Base-by-base conservation (phyloP, 2,113 vertebrate genomes). In the Empidonax alnorum region DNA sequence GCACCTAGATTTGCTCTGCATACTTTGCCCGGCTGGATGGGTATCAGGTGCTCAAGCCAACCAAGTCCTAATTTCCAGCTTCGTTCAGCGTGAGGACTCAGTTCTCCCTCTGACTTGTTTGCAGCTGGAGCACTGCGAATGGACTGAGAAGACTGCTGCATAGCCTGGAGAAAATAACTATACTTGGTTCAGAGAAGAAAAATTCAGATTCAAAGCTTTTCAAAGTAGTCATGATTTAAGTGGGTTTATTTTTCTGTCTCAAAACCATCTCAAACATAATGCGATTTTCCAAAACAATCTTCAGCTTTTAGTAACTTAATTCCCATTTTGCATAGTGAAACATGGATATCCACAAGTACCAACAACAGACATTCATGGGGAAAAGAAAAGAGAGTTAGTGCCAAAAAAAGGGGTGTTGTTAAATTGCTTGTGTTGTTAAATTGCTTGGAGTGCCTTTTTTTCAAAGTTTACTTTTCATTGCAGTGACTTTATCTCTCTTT, bases 11-110 rank as follows among this genome's bases (percentile, higher is more conserved):
- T 1, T 83, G 6, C 8, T 79, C 12, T 28, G 30, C 12, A 14
- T 1, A 1, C 3, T 68, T 78, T 37, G 10, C 17, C 44, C 59
- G 28, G 3, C 8, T 55, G n/a, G 14, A 15, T 12, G 12, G 8
- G 4, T 49, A 53, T 18, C 44, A 76, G 9, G 3, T n/a, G 5
- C n/a, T 76, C 11, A 59, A 59, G 27, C 2, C 23, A 47, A 13
- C 9, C 22, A 50, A 55, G 28, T 42, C 23, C 41, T 22, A 10
- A 1, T 37, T 87, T 41, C 37, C 35, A 59, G 12, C 22, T 78
- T 31, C 0, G 0, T 31, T 84, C 25, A 14, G 8, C 5, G 4
- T 3, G 8, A 82, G 24, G 28, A 71, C 16, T 27, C 28, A 9
- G 6, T 12, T 79, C 16, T 55, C 10, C 6, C 23, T 52, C 73